These are phyloP conservation scores for Caenorhabditis virilis DNA, from an alignment of 2,888 invertebrate genomes.

Conservation along the genomic window DNA sequence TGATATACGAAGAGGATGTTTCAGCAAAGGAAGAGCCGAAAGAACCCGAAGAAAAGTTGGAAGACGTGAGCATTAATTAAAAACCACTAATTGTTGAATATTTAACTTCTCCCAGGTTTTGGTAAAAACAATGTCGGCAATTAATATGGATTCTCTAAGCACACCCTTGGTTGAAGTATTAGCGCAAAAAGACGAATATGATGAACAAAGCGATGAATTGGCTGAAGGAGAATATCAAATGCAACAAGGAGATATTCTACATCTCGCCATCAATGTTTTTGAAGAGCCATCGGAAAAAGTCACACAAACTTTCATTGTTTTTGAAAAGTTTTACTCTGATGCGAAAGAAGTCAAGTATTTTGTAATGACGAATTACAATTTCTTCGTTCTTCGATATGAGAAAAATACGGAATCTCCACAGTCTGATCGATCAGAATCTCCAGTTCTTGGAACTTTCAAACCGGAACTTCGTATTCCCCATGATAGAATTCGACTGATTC, in stretches of 20 bases:
- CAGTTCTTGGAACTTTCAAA: slow-evolving; percentile 18
- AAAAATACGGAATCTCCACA: neutral
- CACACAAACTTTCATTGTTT: slow-evolving; percentile 15
- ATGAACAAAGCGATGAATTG: slow-evolving; percentile 3
- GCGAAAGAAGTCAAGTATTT: slow-evolving; percentile 11
- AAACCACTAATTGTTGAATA: neutral
- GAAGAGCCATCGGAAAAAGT: slow-evolving; percentile 30
- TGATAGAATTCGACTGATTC: slow-evolving; percentile 19
- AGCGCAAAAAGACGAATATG: slow-evolving; percentile 10
- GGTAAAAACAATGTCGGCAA: slow-evolving; percentile 34
- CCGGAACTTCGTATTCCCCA: slow-evolving; percentile 20
- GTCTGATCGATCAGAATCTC: neutral
- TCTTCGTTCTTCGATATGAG: slow-evolving; percentile 19
- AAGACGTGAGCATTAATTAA: slow-evolving; percentile 16
- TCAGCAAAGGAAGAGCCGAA: neutral
- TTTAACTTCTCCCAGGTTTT: slow-evolving; percentile 9
- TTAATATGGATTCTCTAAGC: slow-evolving; percentile 21
- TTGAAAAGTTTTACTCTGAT: slow-evolving; percentile 26
- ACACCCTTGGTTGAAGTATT: slow-evolving; percentile 23
- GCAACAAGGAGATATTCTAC: slow-evolving; percentile 56
- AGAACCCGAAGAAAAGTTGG: slow-evolving; percentile 19
- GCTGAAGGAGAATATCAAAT: slow-evolving; percentile 37
- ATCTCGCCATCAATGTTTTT: slow-evolving; percentile 57
- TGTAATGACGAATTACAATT: slow-evolving; percentile 29
- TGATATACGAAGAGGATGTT: slow-evolving; percentile 9